Conservation (phyloP, 2,888 invertebrate species). For the Morinoia aosen region DNA sequence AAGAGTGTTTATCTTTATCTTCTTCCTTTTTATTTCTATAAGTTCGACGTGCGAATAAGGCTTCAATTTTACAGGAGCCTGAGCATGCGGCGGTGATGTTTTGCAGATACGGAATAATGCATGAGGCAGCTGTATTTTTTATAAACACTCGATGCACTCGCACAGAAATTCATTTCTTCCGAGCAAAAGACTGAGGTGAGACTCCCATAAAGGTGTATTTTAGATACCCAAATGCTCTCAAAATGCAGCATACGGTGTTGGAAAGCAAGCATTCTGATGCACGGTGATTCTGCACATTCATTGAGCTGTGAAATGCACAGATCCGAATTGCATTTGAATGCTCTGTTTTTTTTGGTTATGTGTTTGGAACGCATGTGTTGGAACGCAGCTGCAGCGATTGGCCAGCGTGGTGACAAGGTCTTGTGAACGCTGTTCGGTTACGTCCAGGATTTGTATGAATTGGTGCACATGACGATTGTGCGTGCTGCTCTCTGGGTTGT, state of each 20-base stretch:
- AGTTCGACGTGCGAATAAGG: neutral
- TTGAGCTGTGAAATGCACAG: neutral
- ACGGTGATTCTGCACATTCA: neutral
- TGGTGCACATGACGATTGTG: too few species aligned
- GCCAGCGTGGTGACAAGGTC: neutral
- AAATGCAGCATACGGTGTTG: neutral
- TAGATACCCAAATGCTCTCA: too few species aligned
- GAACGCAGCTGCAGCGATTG: neutral
- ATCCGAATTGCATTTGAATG: neutral
- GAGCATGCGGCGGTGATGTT: neutral
- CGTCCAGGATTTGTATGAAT: neutral
- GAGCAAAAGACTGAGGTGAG: neutral
- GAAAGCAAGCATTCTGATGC: neutral
- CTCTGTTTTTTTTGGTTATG: neutral
- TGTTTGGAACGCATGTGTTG: neutral
- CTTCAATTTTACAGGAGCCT: neutral
- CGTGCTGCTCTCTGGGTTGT: too few species aligned
- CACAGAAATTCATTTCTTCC: neutral
- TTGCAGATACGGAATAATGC: neutral
- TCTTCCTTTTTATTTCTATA: neutral
- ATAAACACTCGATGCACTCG: neutral
- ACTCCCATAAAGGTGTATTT: neutral
- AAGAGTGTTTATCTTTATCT: too few species aligned
- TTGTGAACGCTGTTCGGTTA: neutral
- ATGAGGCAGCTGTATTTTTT: neutral